Conservation (phyloP, 2,797 vertebrate species). For the Enteromius argenteus region DNA sequence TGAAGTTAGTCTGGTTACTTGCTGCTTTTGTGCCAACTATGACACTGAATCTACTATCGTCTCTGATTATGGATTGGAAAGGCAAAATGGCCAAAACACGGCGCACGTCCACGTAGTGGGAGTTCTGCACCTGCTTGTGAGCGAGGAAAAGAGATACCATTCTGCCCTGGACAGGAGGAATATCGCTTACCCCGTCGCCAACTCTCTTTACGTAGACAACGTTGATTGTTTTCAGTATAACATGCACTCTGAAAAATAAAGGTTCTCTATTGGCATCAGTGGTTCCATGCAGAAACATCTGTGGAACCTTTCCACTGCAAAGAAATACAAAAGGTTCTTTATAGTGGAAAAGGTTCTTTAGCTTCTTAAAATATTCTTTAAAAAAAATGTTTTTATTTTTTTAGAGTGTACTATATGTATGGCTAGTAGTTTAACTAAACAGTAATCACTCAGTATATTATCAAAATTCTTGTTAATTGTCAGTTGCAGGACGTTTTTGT, state of each 20-base stretch:
- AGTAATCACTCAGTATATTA: constrained; percentile 20
- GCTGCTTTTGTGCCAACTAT: constrained; percentile 20
- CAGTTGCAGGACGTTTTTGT: background rate
- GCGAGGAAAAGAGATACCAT: constrained; percentile 66
- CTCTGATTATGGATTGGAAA: constrained; percentile 65
- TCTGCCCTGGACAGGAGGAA: constrained; percentile 65
- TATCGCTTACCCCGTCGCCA: constrained; percentile 62
- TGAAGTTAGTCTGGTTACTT: constrained; percentile 11
- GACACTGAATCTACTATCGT: constrained; percentile 56
- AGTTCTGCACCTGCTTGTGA: constrained; percentile 65
- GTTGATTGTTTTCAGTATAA: constrained; percentile 64
- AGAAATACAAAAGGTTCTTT: background rate
- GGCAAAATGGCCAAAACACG: constrained; percentile 65
- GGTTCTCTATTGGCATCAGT: background rate
- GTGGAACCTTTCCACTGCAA: background rate
- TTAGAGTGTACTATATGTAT: constrained; percentile 8
- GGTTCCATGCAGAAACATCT: background rate
- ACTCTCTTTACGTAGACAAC: constrained; percentile 75
- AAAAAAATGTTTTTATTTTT: background rate
- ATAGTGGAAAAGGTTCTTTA: background rate
- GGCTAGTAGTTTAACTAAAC: background rate
- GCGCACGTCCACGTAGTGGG: constrained; percentile 60
- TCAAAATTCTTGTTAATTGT: background rate
- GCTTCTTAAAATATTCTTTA: background rate
- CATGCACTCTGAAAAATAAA: background rate